A percentile compares a stretch with the other conserved stretches of the same genome.
Evolutionary conservation across 2,113 vertebrate species (phyloP).

Genomic region (Pituophis catenifer): DNA sequence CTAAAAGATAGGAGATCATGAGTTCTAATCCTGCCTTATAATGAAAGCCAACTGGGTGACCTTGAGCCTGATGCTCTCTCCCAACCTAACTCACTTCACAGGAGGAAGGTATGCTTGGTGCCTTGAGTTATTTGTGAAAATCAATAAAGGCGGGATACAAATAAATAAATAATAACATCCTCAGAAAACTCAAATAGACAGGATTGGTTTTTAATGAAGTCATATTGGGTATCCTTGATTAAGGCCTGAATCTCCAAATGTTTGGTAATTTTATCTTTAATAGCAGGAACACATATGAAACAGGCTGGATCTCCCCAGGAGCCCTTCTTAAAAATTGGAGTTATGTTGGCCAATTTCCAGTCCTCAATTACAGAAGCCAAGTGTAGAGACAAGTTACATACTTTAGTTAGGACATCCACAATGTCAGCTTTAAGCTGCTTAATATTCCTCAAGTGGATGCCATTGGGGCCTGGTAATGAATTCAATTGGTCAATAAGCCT

Average conservation of each 20-base stretch:
- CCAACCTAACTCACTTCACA: not conserved
- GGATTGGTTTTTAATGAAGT: not conserved
- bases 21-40: not conserved
- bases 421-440: not conserved
- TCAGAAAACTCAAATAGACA: not conserved
- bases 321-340: not conserved
- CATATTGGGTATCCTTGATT: not conserved
- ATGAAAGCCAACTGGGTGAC: not conserved
- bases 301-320: not conserved
- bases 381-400: not conserved
- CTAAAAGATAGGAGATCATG: not conserved
- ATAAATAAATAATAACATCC: not conserved
- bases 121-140: not conserved
- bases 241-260: not conserved
- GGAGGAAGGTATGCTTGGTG: not conserved
- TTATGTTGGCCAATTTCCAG: not conserved
- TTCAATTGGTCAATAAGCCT: not conserved
- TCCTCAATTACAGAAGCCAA: not conserved
- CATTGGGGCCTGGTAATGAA: not conserved
- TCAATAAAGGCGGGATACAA: not conserved
- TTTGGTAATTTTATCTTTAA: not conserved
- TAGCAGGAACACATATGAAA: not conserved
- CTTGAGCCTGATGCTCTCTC: not conserved
- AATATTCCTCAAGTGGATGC: not conserved
- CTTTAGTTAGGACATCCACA: not conserved